Evolutionary conservation across 2,888 invertebrate genomes (phyloP).

Genomic region (Celastrina argiolus): DNA sequence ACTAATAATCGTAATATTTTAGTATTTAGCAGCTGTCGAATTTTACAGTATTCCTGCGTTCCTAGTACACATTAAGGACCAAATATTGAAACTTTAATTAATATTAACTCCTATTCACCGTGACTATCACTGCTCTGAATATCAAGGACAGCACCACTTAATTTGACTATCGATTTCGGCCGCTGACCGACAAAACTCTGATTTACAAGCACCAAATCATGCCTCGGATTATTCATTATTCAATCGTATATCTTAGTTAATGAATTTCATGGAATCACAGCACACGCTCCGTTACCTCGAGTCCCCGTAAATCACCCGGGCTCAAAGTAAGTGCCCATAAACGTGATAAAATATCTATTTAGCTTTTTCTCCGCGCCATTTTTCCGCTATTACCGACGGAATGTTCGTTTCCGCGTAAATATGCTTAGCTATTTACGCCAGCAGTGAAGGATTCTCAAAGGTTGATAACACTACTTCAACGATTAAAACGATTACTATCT

Average conservation of each 20-base stretch:
- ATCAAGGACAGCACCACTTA: too few relatives aligned
- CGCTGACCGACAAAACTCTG: too few relatives aligned
- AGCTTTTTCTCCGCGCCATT: conserved; percentile 57
- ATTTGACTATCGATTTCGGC: too few relatives aligned
- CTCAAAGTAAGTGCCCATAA: conserved; percentile 67
- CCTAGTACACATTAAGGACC: too few relatives aligned
- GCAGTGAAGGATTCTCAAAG: conserved; percentile 36
- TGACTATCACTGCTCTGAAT: too few relatives aligned
- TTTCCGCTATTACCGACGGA: conserved; percentile 46
- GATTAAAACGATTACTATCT: too few relatives aligned
- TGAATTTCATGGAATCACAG: conserved; percentile 32
- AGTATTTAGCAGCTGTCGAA: too few relatives aligned
- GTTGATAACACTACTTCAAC: background rate
- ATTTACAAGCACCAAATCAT: background rate
- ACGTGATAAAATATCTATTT: conserved; percentile 76
- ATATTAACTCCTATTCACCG: too few relatives aligned
- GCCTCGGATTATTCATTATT: background rate
- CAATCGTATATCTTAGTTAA: conserved; percentile 25
- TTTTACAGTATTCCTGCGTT: too few relatives aligned
- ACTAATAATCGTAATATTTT: too few relatives aligned
- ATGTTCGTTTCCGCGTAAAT: conserved; percentile 59
- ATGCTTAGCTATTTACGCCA: conserved; percentile 66
- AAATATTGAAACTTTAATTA: too few relatives aligned
- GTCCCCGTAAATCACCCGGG: conserved; percentile 55
- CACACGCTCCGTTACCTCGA: conserved; percentile 33